Percentiles rank a stretch among this genome's conserved stretches.
Conservation (phyloP, 2,797 vertebrate genomes). For the Thripadectes ignobilis region DNA sequence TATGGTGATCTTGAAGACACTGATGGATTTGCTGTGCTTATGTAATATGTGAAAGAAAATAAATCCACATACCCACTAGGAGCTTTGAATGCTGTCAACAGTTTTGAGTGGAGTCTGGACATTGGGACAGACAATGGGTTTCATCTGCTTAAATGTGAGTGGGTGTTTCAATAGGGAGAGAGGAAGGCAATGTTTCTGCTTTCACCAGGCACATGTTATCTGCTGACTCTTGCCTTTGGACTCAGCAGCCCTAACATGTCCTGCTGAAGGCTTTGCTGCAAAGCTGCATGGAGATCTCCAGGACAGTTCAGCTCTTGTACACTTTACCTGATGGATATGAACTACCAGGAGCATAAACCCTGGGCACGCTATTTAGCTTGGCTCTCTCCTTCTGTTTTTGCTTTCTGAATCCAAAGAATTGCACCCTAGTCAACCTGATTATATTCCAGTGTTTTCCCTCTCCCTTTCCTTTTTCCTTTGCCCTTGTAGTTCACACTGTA, state of each 20-base stretch:
- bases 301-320: fast-evolving
- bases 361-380: fast-evolving
- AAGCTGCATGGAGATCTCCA: neutral
- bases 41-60: neutral
- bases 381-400: neutral
- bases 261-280: neutral
- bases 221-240: neutral
- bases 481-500: neutral
- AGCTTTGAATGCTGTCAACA: neutral
- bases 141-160: neutral
- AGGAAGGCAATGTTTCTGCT: fast-evolving
- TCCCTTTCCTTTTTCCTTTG: neutral
- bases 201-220: neutral
- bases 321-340: neutral
- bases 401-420: neutral
- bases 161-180: fast-evolving
- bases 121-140: neutral
- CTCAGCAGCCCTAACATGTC: neutral
- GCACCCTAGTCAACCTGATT: neutral
- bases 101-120: neutral
- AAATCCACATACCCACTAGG: neutral
- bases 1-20: slow-evolving; percentile 38
- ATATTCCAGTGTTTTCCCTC: fast-evolving
- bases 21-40: slow-evolving; percentile 4
- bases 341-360: fast-evolving